Base-by-base conservation (phyloP, 2,113 vertebrate species). In the Cebidichthys violaceus region DNA sequence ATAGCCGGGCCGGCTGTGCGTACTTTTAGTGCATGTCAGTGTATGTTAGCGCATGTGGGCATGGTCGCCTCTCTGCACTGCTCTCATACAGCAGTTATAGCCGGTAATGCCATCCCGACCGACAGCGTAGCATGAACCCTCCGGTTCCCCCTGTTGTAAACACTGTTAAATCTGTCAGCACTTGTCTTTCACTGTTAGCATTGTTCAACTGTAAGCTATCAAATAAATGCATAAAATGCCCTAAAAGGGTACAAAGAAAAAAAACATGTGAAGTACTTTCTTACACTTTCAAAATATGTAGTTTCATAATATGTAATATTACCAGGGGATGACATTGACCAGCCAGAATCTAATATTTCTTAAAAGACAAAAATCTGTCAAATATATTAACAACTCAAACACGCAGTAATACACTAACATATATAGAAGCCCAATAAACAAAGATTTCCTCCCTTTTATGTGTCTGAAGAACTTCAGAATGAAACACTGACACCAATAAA, bases 401-500 rank as follows among this genome's bases (percentile, higher is more conserved):
- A 39, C 1, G 6, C 14, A 39, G 15, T 10, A 22, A 65, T 10
- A 66, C 31, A 43, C 9, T 6, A 39, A n/a, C 7, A 71, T 1
- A 29, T 37, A 18, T 3, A 37, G 20, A 27, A 18, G 15, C 24
- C 6, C 33, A 68, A 17, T 60, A 22, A 73, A 74, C 4, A 47
- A 27, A 65, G 47, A 39, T 74, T 24, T 79, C 7, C 70, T 66
- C 75, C 17, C 35, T 69, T 81, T 65, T 50, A 66, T 81, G 66
- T 88, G 67, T 68, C 71, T 65, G 59, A 71, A 64, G 77, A 75
- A 59, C 70, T 89, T 87, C 61, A 79, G 90, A 90, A 89, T 86
- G 75, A 82, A 92, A 18, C 84, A 83, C 35, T 43, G 77, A 89
- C 81, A 82, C 80, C 90, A 89, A 88, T 91, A 89, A 86, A 89